A percentile compares a stretch with the other conserved stretches of the same genome.
These are phyloP conservation scores for Oreochromis grahami DNA, from an alignment of 2,797 vertebrate species.

Conservation along the genomic window DNA sequence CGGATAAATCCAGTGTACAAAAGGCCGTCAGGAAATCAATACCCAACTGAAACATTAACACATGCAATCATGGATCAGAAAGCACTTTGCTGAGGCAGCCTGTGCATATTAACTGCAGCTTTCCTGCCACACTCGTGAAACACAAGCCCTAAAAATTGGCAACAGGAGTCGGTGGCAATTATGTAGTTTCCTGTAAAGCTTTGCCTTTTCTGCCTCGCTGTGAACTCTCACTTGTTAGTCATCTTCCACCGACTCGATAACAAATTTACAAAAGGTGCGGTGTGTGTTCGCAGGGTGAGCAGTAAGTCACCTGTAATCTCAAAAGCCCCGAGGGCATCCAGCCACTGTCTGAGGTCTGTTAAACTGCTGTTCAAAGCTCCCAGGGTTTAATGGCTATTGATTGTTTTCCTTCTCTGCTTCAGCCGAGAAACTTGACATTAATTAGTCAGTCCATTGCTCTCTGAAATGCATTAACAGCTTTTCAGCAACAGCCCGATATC, in stretches of 20 bases:
- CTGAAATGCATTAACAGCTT: constrained; percentile 57
- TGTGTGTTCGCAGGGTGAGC: constrained; percentile 35
- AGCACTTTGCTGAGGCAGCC: constrained; percentile 82
- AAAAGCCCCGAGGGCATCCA: constrained; percentile 59
- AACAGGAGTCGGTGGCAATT: constrained; percentile 54
- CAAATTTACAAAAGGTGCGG: constrained; percentile 42
- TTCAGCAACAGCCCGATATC: constrained; percentile 34
- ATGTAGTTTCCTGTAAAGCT: constrained; percentile 35
- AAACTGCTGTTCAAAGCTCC: constrained; percentile 63
- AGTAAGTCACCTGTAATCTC: constrained; percentile 75
- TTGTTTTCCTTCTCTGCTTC: constrained; percentile 63
- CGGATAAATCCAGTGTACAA: constrained; percentile 86
- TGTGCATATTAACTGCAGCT: constrained; percentile 82
- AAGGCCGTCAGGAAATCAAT: constrained; percentile 90
- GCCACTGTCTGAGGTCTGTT: constrained; percentile 60
- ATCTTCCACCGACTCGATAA: constrained; percentile 12
- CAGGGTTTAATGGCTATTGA: constrained; percentile 72
- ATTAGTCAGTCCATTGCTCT: constrained; percentile 54
- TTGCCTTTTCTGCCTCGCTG: neutral
- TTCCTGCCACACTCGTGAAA: constrained; percentile 73
- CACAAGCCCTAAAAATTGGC: constrained; percentile 56
- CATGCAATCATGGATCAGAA: constrained; percentile 88
- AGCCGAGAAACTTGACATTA: constrained; percentile 68
- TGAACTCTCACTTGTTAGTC: constrained; percentile 39
- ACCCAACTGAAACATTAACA: constrained; percentile 93